Evolutionary conservation across 2,888 invertebrate species (phyloP), one percentile per base, ranked within the genome.

Genomic region (Caenorhabditis sp.): DNA sequence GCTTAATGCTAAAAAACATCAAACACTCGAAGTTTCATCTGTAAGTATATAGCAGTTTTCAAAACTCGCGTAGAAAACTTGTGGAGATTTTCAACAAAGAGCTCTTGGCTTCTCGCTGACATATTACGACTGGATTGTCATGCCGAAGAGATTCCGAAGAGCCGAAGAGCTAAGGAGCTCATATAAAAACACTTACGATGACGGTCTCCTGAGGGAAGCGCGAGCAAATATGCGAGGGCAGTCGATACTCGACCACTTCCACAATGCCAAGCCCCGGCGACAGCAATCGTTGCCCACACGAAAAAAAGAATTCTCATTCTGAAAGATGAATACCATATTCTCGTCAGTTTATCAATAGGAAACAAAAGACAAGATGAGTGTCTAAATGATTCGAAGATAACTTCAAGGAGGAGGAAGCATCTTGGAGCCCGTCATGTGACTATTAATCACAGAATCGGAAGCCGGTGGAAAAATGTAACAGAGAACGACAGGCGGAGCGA

Each of bases 141-240:
- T n/a, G n/a, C n/a, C n/a, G n/a, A n/a, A n/a, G n/a, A n/a, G n/a
- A n/a, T n/a, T n/a, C n/a, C n/a, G n/a, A n/a, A n/a, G n/a, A n/a
- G n/a, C n/a, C n/a, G n/a, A n/a, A n/a, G n/a, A n/a, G n/a, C n/a
- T n/a, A n/a, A n/a, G n/a, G n/a, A n/a, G n/a, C n/a, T n/a, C n/a
- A n/a, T n/a, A n/a, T n/a, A n/a, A n/a, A n/a, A n/a, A n/a, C n/a
- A 54, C 68, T 68, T 0, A 68, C 68, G 8, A 3, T 54, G 38
- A 0, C 16, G 12, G n/a, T 68, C 68, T 5, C 16, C 19, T 3
- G 68, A 19, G 6, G 63, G 63, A 2, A 44, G n/a, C 2, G 26
- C 6, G 0, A 47, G 6, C 0, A 44, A 1, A 0, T 1, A 44
- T 1, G 63, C 63, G 0, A 63, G 1, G 1, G n/a, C 24, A 1